Percentiles rank a stretch among this genome's conserved stretches.
Evolutionary conservation across 2,797 vertebrate genomes (phyloP).

Genomic region (Amblyraja radiata): DNA sequence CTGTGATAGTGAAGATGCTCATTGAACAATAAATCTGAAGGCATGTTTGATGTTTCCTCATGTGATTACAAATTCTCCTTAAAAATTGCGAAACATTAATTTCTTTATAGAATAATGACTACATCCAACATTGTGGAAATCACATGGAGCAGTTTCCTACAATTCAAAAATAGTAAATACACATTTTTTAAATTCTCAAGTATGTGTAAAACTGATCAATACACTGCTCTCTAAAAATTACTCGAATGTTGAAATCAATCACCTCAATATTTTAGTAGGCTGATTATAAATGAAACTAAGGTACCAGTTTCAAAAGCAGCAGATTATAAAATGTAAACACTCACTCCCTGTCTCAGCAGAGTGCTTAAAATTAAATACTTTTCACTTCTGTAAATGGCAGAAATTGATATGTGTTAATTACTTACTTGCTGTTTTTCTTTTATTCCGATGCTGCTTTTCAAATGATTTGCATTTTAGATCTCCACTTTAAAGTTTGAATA

Average conservation of each 20-base stretch:
- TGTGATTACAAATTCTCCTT: slow-evolving; percentile 25
- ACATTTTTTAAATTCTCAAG: background rate
- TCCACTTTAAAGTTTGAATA: slow-evolving; percentile 22
- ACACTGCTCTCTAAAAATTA: background rate
- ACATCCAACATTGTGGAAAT: background rate
- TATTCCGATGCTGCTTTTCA: slow-evolving; percentile 9
- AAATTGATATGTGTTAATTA: background rate
- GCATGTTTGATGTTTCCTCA: slow-evolving; percentile 28
- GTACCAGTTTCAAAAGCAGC: background rate
- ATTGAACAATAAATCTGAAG: slow-evolving; percentile 21
- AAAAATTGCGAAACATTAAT: background rate
- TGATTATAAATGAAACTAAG: slow-evolving; percentile 23
- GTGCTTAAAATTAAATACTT: background rate
- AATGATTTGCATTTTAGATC: background rate
- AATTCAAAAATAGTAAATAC: background rate
- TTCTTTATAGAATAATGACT: slow-evolving; percentile 12
- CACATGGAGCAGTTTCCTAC: background rate
- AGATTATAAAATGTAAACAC: background rate
- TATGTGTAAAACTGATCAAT: background rate
- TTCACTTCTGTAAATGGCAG: background rate
- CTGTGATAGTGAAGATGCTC: background rate
- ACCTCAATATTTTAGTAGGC: background rate
- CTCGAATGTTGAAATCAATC: background rate
- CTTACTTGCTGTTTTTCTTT: background rate
- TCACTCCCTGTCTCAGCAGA: background rate